Base-by-base conservation (phyloP, 2,797 vertebrate species). In the Pristis pectinata region DNA sequence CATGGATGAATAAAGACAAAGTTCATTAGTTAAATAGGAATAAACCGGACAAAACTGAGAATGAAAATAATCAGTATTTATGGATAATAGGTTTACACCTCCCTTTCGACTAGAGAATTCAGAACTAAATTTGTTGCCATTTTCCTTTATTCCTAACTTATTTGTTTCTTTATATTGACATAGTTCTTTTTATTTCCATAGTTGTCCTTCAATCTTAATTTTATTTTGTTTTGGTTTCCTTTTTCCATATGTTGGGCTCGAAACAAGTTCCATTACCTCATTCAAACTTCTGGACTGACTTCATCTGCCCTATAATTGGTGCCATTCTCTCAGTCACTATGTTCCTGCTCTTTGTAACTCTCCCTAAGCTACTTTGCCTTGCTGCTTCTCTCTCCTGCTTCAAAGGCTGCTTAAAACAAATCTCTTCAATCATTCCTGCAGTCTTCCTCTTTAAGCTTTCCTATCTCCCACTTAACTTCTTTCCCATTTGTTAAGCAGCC, bases 391-490 rank as follows among this genome's bases (percentile, higher is more conserved):
- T 30, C 49, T 85, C 82, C 37, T 79, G 24, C 82, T 53, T 56
- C 44, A 85, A 85, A 85, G 49, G 44, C 82, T 19, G 9, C 49
- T 85, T 56, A 85, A 85, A 53, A 85, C 49, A 49, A 24, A 85
- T 34, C 24, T 85, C 24, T 85, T 85, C 82, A 85, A 56, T 85
- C 77, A 80, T 80, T 80, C 82, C 82, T 56, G 11, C 82, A 85
- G 44, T 85, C 49, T 85, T 27, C 82, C 49, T 27, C 24, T 15
- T 85, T 30, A 85, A 56, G 82, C 22, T 85, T 85, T 56, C 82
- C 82, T 56, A 56, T 82, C 79, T 82, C 41, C 79, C 44, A 24
- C 41, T 82, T 82, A 41, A 53, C 80, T 53, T 19, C 24, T 6
- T 19, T 89, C 17, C 85, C 85, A 89, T 89, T 89, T 61, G 53